Base-by-base conservation (phyloP, 2,797 vertebrate species). In the Protosalanx chinensis region DNA sequence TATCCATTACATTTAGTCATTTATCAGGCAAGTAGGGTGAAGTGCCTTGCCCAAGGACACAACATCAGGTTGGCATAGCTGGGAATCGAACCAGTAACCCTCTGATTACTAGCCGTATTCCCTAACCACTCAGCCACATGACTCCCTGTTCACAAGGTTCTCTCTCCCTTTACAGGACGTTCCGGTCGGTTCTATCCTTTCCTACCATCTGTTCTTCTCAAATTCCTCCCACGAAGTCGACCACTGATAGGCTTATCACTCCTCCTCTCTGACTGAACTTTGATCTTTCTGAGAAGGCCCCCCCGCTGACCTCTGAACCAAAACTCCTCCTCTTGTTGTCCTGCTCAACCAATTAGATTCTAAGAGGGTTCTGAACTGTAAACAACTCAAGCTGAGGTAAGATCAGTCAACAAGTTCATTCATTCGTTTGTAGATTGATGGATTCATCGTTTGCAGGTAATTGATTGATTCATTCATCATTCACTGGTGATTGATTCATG, bases 241-340 rank as follows among this genome's bases (percentile, higher is more conserved):
- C 37, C 13, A 41, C 82, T 83, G 88, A 91, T 88, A 89, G 23
- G 57, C 82, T 90, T 89, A 88, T 92, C 90, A 80, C 70, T 49
- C 57, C n/a, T 73, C 74, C 61, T 59, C 56, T 66, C 41, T 67
- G 67, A 66, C 37, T 79, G 87, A 88, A 91, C 92, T 93, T 93
- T 93, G 90, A 89, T 77, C 90, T 0, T 35, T 35, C 51, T 72
- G 73, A 81, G 74, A 73, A 76, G 62, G 49, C 49, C 3, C 41
- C 49, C 18, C 18, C 33, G 30, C 72, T 81, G 49, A 20, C 66
- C 4, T 13, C 7, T 64, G 67, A 59, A 53, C 71, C 79, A 72
- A 35, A 27, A 66, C 73, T 57, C 75, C 74, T 13, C 73, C 68
- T 59, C 58, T 64, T 63, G 32, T 81, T 74, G 1, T 69, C 70